Conservation (phyloP, 2,113 vertebrate species). For the Pristiophorus japonicus region DNA sequence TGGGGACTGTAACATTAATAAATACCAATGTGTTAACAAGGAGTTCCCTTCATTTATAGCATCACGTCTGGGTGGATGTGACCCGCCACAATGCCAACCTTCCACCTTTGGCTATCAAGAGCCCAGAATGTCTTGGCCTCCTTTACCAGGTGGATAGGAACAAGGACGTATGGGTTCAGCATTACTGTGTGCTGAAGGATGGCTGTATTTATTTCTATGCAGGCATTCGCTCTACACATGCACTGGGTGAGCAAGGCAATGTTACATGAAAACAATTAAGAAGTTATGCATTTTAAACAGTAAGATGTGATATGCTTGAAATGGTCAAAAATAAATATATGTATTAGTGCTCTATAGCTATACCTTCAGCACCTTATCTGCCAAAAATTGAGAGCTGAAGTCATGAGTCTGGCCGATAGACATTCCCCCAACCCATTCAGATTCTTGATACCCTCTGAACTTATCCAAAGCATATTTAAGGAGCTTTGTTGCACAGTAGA, state of each 20-base stretch:
- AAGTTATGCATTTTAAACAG: not conserved
- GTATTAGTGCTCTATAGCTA: not conserved
- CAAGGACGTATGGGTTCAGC: slow-evolving; percentile 68
- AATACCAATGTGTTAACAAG: not conserved
- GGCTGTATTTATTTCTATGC: slow-evolving; percentile 77
- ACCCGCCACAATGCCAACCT: slow-evolving; percentile 76
- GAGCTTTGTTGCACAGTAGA: not conserved
- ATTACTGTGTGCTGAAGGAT: slow-evolving; percentile 82
- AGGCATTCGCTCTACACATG: slow-evolving; percentile 71
- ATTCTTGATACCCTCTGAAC: not conserved
- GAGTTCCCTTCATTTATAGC: slow-evolving; percentile 53
- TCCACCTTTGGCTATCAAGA: slow-evolving; percentile 81
- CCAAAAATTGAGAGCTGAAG: not conserved
- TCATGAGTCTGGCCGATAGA: not conserved
- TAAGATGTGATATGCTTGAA: not conserved
- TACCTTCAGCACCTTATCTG: not conserved
- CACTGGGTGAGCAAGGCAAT: slow-evolving; percentile 59
- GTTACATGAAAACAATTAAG: not conserved
- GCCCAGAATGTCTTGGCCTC: slow-evolving; percentile 76
- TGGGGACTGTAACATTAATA: not conserved
- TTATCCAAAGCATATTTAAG: not conserved
- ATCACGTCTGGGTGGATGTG: slow-evolving; percentile 83
- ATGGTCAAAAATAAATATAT: not conserved
- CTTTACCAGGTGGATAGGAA: slow-evolving; percentile 70
- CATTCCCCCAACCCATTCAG: not conserved